A percentile compares a stretch with the other conserved stretches of the same genome.
These are phyloP conservation scores for Argentina silus DNA, from an alignment of 2,797 vertebrate species.

Conservation along the genomic window DNA sequence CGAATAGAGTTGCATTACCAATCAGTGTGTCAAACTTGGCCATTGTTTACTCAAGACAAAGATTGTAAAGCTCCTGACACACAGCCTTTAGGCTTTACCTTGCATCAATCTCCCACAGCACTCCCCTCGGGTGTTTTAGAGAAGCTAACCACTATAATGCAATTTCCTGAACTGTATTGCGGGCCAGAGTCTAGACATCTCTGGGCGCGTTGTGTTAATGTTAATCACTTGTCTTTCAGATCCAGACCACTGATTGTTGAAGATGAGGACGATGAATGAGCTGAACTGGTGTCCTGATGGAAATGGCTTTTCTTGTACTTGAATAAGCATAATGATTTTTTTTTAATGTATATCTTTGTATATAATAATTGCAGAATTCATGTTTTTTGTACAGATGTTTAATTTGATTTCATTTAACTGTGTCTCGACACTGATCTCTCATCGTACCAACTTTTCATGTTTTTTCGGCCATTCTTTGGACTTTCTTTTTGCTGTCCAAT, in stretches of 20 bases:
- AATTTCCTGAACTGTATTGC: too few species aligned
- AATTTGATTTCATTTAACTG: constrained; percentile 38
- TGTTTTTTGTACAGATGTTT: constrained; percentile 65
- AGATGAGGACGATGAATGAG: constrained; percentile 58
- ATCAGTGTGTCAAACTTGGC: background rate
- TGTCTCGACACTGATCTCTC: too few species aligned
- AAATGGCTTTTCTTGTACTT: background rate
- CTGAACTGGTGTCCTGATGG: background rate
- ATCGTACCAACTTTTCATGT: too few species aligned
- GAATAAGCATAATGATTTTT: background rate
- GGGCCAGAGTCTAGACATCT: too few species aligned
- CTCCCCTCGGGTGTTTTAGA: too few species aligned
- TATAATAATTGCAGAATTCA: constrained; percentile 59
- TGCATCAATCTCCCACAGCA: too few species aligned
- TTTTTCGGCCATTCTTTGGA: too few species aligned
- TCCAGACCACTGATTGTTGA: constrained; percentile 70
- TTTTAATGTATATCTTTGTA: constrained; percentile 75
- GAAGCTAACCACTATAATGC: too few species aligned
- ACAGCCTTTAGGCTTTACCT: too few species aligned
- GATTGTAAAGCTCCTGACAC: too few species aligned
- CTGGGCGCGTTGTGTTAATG: background rate
- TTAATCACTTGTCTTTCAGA: constrained; percentile 47
- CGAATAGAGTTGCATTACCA: too few species aligned
- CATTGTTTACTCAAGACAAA: background rate
- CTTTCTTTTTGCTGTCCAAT: too few species aligned